A percentile compares a stretch with the other conserved stretches of the same genome.
Evolutionary conservation across 1,140 invertebrate genomes (phyloP).

Genomic region (Harlomillsia oculata): DNA sequence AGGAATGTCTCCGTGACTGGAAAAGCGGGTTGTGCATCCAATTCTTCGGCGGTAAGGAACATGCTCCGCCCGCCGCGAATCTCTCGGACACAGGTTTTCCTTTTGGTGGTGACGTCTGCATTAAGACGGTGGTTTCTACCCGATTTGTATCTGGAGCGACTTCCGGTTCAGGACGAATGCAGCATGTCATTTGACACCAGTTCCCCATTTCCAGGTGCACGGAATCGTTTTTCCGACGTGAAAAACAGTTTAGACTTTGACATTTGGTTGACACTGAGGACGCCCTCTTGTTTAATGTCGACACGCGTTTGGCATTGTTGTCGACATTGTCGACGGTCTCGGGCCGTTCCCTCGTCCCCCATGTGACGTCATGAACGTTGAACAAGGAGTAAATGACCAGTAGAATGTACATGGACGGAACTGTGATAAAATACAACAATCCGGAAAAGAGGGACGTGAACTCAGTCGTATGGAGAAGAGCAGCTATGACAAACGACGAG

Average conservation of each 20-base stretch:
- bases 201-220: slow-evolving; percentile 42
- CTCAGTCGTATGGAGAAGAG: slow-evolving; percentile 60
- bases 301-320: background rate
- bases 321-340: too few relatives aligned
- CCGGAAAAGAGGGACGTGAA: slow-evolving; percentile 58
- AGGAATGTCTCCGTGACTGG: too few relatives aligned
- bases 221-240: slow-evolving; percentile 39
- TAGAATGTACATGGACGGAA: slow-evolving; percentile 74
- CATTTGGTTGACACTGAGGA: too few relatives aligned
- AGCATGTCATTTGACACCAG: slow-evolving; percentile 43
- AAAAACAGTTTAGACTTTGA: background rate
- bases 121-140: too few relatives aligned
- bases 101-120: too few relatives aligned
- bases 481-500: slow-evolving; percentile 55
- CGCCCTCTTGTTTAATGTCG: background rate
- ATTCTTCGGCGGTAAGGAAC: too few relatives aligned
- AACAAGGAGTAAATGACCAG: slow-evolving; percentile 81
- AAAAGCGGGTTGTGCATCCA: too few relatives aligned
- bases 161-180: slow-evolving; percentile 29
- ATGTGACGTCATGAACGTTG: slow-evolving; percentile 56
- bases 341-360: slow-evolving; percentile 62
- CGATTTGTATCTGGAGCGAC: background rate
- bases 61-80: background rate
- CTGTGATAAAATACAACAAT: slow-evolving; percentile 71
- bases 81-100: too few relatives aligned